Conservation (phyloP, 1,140 invertebrate species). For the Tachypleus tridentatus region DNA sequence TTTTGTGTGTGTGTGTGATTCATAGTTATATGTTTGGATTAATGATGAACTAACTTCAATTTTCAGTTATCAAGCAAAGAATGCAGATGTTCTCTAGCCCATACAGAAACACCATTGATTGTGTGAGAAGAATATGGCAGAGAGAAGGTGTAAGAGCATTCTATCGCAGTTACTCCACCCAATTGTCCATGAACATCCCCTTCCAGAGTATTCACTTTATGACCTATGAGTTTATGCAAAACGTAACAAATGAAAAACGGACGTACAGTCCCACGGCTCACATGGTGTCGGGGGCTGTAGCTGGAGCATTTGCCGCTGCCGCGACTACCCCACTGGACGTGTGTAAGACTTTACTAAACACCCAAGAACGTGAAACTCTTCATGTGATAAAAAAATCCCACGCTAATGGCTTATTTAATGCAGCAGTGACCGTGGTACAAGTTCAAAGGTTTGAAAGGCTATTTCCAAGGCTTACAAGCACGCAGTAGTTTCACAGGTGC, state of each 20-base stretch:
- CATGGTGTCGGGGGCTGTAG: slow-evolving; percentile 72
- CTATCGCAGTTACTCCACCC: slow-evolving; percentile 92
- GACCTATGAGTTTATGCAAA: slow-evolving; percentile 83
- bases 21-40: too few relatives aligned
- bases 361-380: slow-evolving; percentile 57
- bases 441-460: slow-evolving; percentile 61
- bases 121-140: slow-evolving; percentile 60
- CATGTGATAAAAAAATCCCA: slow-evolving; percentile 32
- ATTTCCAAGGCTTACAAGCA: slow-evolving; percentile 73
- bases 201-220: slow-evolving; percentile 95
- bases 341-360: slow-evolving; percentile 95
- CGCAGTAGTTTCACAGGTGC: slow-evolving; percentile 92
- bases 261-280: slow-evolving; percentile 79
- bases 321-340: slow-evolving; percentile 98
- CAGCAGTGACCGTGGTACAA: slow-evolving; percentile 55
- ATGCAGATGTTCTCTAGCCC: slow-evolving; percentile 96
- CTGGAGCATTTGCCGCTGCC: slow-evolving; percentile 84
- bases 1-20: too few relatives aligned
- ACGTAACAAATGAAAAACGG: slow-evolving; percentile 62
- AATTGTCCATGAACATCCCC: slow-evolving; percentile 94
- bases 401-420: slow-evolving; percentile 52
- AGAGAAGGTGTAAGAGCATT: slow-evolving; percentile 84
- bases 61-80: slow-evolving; percentile 91
- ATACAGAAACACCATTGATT: slow-evolving; percentile 69
- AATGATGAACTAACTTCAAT: slow-evolving; percentile 11